These are phyloP conservation scores for Hippoglossus hippoglossus DNA, from an alignment of 2,797 vertebrate species.

Conservation along the genomic window DNA sequence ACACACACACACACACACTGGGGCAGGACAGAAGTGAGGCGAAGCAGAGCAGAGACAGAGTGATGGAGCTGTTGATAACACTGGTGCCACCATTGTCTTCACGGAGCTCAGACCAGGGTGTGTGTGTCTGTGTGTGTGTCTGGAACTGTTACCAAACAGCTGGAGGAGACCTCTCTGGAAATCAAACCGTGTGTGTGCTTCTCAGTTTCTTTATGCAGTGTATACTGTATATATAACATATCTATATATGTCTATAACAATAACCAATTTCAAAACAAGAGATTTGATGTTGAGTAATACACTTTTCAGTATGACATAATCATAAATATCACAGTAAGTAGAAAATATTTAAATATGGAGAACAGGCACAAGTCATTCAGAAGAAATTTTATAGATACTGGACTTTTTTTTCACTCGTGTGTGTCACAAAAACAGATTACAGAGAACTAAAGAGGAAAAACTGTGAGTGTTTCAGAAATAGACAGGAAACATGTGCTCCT, in stretches of 20 bases:
- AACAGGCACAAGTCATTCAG: neutral
- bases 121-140: constrained; percentile 35
- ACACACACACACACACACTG: constrained; percentile 23
- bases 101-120: constrained; percentile 46
- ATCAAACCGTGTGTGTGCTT: no score
- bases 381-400: no score
- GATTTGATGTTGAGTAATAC: no score
- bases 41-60: constrained; percentile 70
- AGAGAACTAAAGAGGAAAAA: no score
- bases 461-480: constrained; percentile 5
- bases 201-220: no score
- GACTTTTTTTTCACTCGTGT: no score
- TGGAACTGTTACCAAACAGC: constrained; percentile 60
- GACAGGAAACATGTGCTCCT: constrained; percentile 22
- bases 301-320: neutral
- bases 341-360: neutral
- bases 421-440: no score
- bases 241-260: no score
- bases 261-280: no score
- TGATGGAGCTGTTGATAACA: constrained; percentile 77
- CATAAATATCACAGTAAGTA: no score
- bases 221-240: no score
- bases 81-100: constrained; percentile 77
- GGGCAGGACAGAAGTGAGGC: constrained; percentile 53
- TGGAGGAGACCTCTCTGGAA: constrained; percentile 14